Evolutionary conservation across 2,797 vertebrate species (phyloP).

Genomic region (Myotis daubentonii): DNA sequence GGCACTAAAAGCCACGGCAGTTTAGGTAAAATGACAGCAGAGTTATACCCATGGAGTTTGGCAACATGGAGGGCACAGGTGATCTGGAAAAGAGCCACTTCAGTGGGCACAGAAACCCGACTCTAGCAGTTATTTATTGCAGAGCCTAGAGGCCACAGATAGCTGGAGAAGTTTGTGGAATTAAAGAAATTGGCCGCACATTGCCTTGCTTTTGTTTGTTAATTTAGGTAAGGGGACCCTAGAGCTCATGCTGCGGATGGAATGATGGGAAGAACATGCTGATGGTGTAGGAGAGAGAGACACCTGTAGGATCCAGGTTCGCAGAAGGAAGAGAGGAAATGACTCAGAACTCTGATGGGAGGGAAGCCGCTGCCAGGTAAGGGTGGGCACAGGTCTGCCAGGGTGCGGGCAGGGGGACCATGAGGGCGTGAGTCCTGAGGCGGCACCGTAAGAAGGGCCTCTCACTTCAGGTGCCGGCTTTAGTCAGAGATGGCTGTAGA

Average conservation of each 20-base stretch:
- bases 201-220: background rate
- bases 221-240: rapidly evolving
- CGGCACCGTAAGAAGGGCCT: rapidly evolving
- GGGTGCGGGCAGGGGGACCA: rapidly evolving
- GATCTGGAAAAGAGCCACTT: too few relatives aligned
- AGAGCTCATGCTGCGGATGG: too few relatives aligned
- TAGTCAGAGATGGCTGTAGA: background rate
- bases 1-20: too few relatives aligned
- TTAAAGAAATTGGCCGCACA: rapidly evolving
- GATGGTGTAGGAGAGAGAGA: background rate
- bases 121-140: rapidly evolving
- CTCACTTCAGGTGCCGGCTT: background rate
- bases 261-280: background rate
- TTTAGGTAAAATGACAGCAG: background rate
- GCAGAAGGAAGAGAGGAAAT: too few relatives aligned
- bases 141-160: background rate
- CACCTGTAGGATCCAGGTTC: background rate
- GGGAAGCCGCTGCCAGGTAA: background rate
- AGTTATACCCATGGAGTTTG: too few relatives aligned
- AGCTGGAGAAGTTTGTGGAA: rapidly evolving
- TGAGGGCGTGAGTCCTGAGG: rapidly evolving
- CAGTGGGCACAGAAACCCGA: background rate
- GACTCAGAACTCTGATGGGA: background rate
- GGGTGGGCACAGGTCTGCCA: background rate
- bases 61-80: rapidly evolving